phyloP scores from a whole-genome alignment of 2,888 invertebrate species.

The Papilio gigon region DNA sequence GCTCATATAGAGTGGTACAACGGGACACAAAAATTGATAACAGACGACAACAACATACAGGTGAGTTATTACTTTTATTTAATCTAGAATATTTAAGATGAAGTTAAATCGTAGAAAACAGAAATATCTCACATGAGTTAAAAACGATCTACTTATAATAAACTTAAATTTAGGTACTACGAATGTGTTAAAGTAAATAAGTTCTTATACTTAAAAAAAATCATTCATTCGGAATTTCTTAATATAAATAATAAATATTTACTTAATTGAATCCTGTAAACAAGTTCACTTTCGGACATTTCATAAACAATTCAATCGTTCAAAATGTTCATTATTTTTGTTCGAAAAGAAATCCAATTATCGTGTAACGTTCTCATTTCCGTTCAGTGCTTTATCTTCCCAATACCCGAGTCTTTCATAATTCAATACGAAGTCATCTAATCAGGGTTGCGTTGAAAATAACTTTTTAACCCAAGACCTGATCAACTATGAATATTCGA shows the following conservation, averaged over 20 bases:
- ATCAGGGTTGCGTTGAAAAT: conserved; percentile 33
- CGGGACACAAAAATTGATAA: conserved; percentile 79
- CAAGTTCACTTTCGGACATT: neutral
- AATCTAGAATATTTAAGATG: too few species aligned
- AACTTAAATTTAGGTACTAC: too few species aligned
- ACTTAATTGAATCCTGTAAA: neutral
- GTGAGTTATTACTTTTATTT: too few species aligned
- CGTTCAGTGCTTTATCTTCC: conserved; percentile 2
- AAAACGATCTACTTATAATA: too few species aligned
- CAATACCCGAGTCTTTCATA: conserved; percentile 28
- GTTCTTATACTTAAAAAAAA: too few species aligned
- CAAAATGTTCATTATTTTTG: conserved; percentile 17
- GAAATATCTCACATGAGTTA: too few species aligned
- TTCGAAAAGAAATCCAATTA: conserved; percentile 33
- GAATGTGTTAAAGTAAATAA: too few species aligned
- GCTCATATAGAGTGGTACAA: conserved; percentile 94
- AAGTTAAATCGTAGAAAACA: too few species aligned
- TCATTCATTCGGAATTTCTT: conserved; percentile 28
- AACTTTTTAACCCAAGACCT: conserved; percentile 27
- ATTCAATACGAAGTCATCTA: conserved; percentile 33
- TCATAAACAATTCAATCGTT: conserved; percentile 25
- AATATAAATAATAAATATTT: neutral
- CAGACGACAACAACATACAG: conserved; percentile 59
- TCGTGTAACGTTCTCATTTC: conserved; percentile 30
- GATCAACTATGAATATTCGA: conserved; percentile 21